Evolutionary conservation across 2,797 vertebrate species (phyloP).

Genomic region (Varecia variegata): DNA sequence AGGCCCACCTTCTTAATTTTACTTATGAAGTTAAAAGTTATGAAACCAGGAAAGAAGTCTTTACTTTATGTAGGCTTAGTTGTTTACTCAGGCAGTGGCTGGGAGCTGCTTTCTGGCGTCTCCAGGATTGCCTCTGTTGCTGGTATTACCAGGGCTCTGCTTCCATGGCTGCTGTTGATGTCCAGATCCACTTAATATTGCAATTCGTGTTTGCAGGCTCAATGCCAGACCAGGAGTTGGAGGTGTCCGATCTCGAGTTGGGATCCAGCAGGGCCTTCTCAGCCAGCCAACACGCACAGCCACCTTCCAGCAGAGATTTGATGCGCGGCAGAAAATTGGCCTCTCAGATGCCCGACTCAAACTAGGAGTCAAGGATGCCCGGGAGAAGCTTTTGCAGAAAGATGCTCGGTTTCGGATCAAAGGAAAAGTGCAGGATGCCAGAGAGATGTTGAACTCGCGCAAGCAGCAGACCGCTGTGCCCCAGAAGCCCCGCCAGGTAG

Average conservation of each 20-base stretch:
- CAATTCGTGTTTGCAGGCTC: slow-evolving; percentile 71
- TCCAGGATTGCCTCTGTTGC: neutral
- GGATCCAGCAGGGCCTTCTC: slow-evolving; percentile 84
- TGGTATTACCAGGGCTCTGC: neutral
- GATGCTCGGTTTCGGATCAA: slow-evolving; percentile 95
- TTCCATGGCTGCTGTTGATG: neutral
- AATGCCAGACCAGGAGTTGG: slow-evolving; percentile 82
- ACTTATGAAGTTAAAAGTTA: neutral
- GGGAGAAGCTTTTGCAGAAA: slow-evolving; percentile 94
- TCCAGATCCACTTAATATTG: neutral
- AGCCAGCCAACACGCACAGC: slow-evolving; percentile 82
- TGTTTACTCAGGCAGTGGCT: neutral
- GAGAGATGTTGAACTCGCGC: slow-evolving; percentile 96
- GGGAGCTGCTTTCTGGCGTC: neutral
- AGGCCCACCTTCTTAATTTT: neutral
- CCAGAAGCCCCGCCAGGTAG: slow-evolving; percentile 88
- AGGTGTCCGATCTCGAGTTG: slow-evolving; percentile 83
- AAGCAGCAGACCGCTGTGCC: slow-evolving; percentile 87
- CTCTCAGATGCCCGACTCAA: slow-evolving; percentile 91
- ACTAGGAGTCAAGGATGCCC: slow-evolving; percentile 94
- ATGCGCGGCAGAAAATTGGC: slow-evolving; percentile 96
- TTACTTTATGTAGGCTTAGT: neutral
- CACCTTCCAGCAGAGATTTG: slow-evolving; percentile 89
- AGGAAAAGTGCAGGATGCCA: slow-evolving; percentile 93
- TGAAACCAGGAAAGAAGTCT: neutral